Conservation (phyloP, 2,888 invertebrate genomes). For the Rhagonycha fulva region DNA sequence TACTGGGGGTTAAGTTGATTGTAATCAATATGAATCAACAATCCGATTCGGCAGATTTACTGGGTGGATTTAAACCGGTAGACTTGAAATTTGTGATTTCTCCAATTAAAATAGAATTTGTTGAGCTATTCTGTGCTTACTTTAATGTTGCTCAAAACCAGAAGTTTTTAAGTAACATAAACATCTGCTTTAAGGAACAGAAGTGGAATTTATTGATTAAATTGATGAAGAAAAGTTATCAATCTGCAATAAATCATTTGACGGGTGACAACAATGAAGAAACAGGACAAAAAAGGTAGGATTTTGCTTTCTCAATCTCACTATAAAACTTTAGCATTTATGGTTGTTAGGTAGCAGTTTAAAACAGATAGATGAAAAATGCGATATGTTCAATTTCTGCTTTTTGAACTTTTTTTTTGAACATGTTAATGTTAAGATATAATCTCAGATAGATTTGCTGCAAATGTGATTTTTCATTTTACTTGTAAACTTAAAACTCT, state of each 20-base stretch:
- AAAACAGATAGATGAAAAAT: no score
- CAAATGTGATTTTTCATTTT: no score
- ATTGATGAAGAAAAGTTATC: slow-evolving; percentile 76
- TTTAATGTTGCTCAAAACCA: slow-evolving; percentile 77
- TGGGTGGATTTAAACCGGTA: slow-evolving; percentile 97
- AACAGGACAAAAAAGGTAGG: slow-evolving; percentile 11
- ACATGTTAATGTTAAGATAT: no score
- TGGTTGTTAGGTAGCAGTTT: background rate
- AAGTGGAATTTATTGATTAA: slow-evolving; percentile 74
- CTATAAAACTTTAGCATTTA: background rate
- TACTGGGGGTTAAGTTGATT: slow-evolving; percentile 81
- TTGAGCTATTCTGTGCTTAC: slow-evolving; percentile 78
- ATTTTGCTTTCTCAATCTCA: background rate
- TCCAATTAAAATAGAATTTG: slow-evolving; percentile 83
- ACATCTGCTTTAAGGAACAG: slow-evolving; percentile 73
- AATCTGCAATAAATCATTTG: slow-evolving; percentile 66
- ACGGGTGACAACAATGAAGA: slow-evolving; percentile 22
- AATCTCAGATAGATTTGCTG: no score
- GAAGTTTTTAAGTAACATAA: slow-evolving; percentile 81
- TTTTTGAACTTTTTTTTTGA: no score
- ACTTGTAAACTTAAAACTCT: no score
- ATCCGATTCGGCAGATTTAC: slow-evolving; percentile 93
- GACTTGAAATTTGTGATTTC: slow-evolving; percentile 82
- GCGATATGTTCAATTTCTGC: no score
- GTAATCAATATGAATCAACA: slow-evolving; percentile 99